Evolutionary conservation across 1,140 invertebrate species (phyloP).

Genomic region (Zaprionus capensis): DNA sequence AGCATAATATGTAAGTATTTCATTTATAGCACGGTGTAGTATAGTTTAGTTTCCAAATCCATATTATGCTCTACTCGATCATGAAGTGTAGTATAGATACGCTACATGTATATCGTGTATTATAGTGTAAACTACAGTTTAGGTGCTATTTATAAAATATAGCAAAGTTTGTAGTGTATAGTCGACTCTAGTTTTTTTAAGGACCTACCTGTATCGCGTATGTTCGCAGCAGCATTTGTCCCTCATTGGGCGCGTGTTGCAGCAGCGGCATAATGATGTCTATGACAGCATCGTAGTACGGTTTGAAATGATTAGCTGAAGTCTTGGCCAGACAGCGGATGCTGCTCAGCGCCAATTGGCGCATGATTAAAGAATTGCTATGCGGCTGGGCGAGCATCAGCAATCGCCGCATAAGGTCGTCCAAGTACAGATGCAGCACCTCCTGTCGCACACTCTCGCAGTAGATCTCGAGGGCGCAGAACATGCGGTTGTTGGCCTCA

Average conservation of each 20-base stretch:
- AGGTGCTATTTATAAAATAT: too few relatives aligned
- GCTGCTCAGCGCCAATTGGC: constrained; percentile 17
- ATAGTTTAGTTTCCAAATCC: too few relatives aligned
- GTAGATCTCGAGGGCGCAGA: constrained; percentile 39
- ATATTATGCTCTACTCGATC: too few relatives aligned
- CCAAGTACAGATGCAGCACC: background rate
- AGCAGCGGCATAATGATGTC: background rate
- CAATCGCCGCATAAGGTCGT: constrained; percentile 2
- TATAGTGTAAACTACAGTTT: too few relatives aligned
- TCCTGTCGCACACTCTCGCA: constrained; percentile 20
- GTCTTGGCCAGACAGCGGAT: constrained; percentile 18
- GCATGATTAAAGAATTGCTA: constrained; percentile 17
- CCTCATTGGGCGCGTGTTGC: background rate
- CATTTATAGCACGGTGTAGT: too few relatives aligned
- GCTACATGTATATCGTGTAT: too few relatives aligned
- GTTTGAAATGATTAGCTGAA: background rate
- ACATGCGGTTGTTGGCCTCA: constrained; percentile 14
- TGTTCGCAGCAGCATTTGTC: constrained; percentile 10
- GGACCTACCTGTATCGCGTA: constrained; percentile 32
- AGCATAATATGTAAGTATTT: too few relatives aligned
- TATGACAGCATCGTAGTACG: constrained; percentile 23
- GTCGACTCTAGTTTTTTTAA: too few relatives aligned
- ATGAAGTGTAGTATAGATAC: too few relatives aligned
- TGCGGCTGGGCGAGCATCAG: background rate
- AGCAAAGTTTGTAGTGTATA: background rate